Evolutionary conservation across 1,140 invertebrate genomes (phyloP), one percentile per base, ranked within the genome.

Genomic region (Penaeus indicus): DNA sequence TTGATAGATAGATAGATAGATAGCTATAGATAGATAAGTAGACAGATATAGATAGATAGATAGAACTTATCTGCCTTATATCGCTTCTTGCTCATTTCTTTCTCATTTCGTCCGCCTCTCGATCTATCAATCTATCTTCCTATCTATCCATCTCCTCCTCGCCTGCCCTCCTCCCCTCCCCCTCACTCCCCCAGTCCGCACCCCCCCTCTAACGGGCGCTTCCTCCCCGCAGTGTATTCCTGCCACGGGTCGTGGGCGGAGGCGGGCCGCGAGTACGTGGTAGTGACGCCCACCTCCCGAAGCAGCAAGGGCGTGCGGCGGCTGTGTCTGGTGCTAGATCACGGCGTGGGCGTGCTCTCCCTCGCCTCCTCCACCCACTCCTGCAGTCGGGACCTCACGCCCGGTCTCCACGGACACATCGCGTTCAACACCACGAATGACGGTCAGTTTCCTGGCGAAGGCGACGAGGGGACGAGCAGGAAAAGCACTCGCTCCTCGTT

Each of bases 171-270:
- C 16, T 16, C 16, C 54, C 5, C 16, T 2, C 38, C 7, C 4
- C 54, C 16, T 13, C 13, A 1, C 8, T 10, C 2, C 1, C 54
- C 8, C 1, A 54, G 16, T 13, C 2, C 47, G 47, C 3, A 10
- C 10, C 5, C 1, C 10, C 5, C 1, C 11, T 0, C 54, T 54
- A 13, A 54, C 54, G 54, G 5, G 3, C 61, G 3, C 54, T 79
- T 21, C 32, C 83, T 90, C 93, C 93, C n/a, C 47, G 13, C 93
- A 97, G 97, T 95, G 91, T 97, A 97, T 93, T 96, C 96, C 3
- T 97, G 97, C 93, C 96, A 97, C 92, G 97, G 96, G 89, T 97
- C 96, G 96, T 87, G 89, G 84, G 86, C 86, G 82, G 87, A 85
- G 8, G 90, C 75, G 1, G 90, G 89, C 0, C 89, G 89, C 18